Conservation (phyloP, 1,140 invertebrate species). For the Archivesica marissinica region DNA sequence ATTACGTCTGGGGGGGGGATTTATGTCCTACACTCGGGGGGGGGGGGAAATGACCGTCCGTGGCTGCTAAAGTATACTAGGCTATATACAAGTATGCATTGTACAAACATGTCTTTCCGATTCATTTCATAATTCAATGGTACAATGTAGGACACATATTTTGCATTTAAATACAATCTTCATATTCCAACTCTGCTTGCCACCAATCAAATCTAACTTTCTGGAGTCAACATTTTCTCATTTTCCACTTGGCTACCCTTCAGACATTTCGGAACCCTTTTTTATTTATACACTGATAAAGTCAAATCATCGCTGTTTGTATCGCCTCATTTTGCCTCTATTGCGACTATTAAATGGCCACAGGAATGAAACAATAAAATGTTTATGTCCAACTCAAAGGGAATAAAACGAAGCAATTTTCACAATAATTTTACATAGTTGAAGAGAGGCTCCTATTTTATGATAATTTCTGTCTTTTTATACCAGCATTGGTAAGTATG, state of each 20-base stretch:
- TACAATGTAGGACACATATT: too few species aligned
- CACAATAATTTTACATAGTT: constrained; percentile 16
- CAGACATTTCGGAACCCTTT: constrained; percentile 6
- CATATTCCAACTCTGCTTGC: not conserved
- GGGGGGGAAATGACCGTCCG: too few species aligned
- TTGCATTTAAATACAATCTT: too few species aligned
- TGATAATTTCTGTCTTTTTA: not conserved
- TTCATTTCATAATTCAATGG: too few species aligned
- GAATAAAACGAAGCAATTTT: constrained; percentile 29
- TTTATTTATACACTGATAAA: constrained; percentile 35
- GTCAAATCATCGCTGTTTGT: not conserved
- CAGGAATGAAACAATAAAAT: constrained; percentile 9
- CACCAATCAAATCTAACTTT: not conserved
- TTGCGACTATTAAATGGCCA: not conserved
- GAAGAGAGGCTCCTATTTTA: not conserved
- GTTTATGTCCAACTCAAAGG: not conserved
- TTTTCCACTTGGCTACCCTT: not conserved
- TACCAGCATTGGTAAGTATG: constrained; percentile 3
- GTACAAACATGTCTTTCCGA: too few species aligned
- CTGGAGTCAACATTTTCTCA: too few species aligned
- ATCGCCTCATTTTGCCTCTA: not conserved
- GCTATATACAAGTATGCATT: too few species aligned
- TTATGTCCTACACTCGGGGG: too few species aligned
- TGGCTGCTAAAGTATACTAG: too few species aligned
- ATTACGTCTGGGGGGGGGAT: too few species aligned